A percentile compares a stretch with the other conserved stretches of the same genome.
Conservation (phyloP, 2,797 vertebrate genomes). For the Rhinogobio ventralis region DNA sequence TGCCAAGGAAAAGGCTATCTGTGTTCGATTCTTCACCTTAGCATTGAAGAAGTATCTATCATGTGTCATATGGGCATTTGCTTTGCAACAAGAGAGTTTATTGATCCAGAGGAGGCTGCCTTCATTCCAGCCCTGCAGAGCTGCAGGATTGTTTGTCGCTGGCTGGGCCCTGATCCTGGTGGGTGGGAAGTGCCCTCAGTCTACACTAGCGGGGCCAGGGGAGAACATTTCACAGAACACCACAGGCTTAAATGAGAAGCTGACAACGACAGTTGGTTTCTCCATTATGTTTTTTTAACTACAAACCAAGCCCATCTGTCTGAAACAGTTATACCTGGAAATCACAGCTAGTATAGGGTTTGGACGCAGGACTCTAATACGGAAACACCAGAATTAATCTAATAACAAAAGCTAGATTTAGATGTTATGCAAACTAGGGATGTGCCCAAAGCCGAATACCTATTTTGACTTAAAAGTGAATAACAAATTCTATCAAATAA, state of each 20-base stretch:
- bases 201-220: constrained; percentile 44
- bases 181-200: constrained; percentile 63
- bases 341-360: not conserved
- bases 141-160: constrained; percentile 63
- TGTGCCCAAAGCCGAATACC: not conserved
- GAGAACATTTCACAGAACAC: constrained; percentile 61
- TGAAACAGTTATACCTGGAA: not conserved
- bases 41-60: constrained; percentile 68
- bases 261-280: not conserved
- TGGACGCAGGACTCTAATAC: not conserved
- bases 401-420: not conserved
- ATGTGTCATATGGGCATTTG: constrained; percentile 64
- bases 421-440: not conserved
- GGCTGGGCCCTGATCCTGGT: constrained; percentile 65
- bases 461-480: not conserved
- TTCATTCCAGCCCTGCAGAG: constrained; percentile 59
- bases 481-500: not conserved
- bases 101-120: constrained; percentile 68
- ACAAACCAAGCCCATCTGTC: not conserved
- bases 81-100: constrained; percentile 65
- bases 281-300: not conserved
- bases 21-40: constrained; percentile 68
- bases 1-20: constrained; percentile 59
- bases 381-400: not conserved
- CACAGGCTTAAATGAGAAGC: constrained; percentile 10